These are phyloP conservation scores for Leptinotarsa undecemlineata DNA, from an alignment of 1,140 invertebrate species.

Conservation along the genomic window DNA sequence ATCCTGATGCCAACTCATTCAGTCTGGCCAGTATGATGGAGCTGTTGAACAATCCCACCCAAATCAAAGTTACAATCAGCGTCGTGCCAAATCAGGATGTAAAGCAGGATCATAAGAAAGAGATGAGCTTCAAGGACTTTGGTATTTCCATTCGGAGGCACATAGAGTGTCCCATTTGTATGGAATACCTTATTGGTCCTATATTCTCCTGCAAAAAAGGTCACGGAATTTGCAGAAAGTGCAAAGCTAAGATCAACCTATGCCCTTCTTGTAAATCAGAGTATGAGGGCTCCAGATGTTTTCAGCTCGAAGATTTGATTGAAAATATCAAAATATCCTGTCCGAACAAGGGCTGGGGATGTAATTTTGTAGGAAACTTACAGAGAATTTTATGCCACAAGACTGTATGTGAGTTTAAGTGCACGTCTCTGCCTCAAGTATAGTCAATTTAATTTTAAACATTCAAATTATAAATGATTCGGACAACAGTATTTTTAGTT, in stretches of 20 bases:
- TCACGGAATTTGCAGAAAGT: background rate
- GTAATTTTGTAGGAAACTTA: background rate
- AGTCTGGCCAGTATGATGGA: background rate
- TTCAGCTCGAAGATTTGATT: constrained; percentile 1
- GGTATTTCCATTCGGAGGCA: background rate
- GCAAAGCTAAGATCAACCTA: background rate
- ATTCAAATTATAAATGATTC: too few species aligned
- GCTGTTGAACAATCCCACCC: background rate
- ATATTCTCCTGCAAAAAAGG: background rate
- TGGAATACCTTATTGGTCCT: background rate
- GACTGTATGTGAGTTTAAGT: background rate
- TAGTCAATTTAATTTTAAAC: too few species aligned
- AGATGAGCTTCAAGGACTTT: background rate
- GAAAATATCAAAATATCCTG: background rate
- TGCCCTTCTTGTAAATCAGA: background rate
- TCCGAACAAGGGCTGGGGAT: background rate
- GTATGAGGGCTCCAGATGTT: background rate
- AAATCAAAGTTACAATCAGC: background rate
- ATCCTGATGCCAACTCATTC: background rate
- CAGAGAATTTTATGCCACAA: background rate
- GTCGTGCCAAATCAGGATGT: background rate
- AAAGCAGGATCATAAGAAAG: background rate
- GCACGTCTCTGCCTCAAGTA: too few species aligned
- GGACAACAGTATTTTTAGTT: too few species aligned
- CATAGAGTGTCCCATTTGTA: constrained; percentile 1